Evolutionary conservation across 2,888 invertebrate species (phyloP).

Genomic region (Xanthorhoe spadicearia): DNA sequence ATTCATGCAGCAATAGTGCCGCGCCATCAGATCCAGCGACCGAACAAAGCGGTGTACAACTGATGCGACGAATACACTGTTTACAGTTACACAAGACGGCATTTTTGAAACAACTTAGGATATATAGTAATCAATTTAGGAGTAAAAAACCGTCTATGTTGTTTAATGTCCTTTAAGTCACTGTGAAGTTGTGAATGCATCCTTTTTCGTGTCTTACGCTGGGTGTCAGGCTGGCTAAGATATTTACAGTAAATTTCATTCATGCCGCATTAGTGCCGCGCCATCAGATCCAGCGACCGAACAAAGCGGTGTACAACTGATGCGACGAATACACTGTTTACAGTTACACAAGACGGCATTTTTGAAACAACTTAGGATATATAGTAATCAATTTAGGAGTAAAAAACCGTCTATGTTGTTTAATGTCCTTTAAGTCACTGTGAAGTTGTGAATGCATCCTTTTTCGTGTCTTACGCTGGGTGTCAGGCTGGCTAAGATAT

Average conservation of each 20-base stretch:
- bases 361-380: too few species aligned
- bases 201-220: too few species aligned
- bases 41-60: slow-evolving; percentile 53
- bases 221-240: slow-evolving; percentile 76
- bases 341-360: not conserved
- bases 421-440: too few species aligned
- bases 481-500: slow-evolving; percentile 81
- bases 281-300: slow-evolving; percentile 81
- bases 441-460: too few species aligned
- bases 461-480: too few species aligned
- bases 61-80: not conserved
- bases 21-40: slow-evolving; percentile 82
- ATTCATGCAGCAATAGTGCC: slow-evolving; percentile 84
- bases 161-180: too few species aligned
- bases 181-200: too few species aligned
- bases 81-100: not conserved
- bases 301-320: slow-evolving; percentile 48
- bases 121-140: too few species aligned
- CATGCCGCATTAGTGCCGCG: slow-evolving; percentile 83
- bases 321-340: not conserved
- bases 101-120: too few species aligned
- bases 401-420: too few species aligned
- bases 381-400: too few species aligned
- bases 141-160: too few species aligned
- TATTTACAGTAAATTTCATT: slow-evolving; percentile 86